These are phyloP conservation scores for Hydrozoanthus tunicans DNA, from an alignment of 64 coral and sea anemone species.

Conservation along the genomic window DNA sequence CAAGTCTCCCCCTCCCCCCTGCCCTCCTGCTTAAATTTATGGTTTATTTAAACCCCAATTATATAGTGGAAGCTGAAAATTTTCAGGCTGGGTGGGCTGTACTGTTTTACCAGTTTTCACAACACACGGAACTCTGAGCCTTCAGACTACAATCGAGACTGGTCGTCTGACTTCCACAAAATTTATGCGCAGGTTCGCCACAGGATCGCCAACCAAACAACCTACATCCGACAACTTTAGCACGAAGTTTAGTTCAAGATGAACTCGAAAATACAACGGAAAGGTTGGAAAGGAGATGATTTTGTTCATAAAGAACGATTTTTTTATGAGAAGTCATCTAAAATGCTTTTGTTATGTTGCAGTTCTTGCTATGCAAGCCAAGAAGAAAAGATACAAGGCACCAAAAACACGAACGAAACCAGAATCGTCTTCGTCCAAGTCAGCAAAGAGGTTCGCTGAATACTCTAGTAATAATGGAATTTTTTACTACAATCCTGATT, in stretches of 20 bases:
- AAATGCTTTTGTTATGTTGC: constrained; percentile 18
- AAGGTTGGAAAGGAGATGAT: constrained; percentile 8
- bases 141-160: not conserved
- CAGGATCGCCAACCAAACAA: constrained; percentile 47
- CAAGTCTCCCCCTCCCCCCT: no score
- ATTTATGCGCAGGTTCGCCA: constrained; percentile 40
- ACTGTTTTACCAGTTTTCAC: no score
- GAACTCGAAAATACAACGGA: constrained; percentile 63
- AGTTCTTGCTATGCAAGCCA: constrained; percentile 60
- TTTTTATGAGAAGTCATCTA: not conserved
- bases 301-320: not conserved
- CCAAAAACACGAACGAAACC: constrained; percentile 46
- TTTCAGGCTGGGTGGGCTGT: no score
- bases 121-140: constrained; percentile 1
- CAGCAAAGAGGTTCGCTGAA: constrained; percentile 35
- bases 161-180: constrained; percentile 42
- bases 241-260: constrained; percentile 30
- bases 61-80: no score
- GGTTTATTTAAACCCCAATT: no score
- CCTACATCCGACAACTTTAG: constrained; percentile 37
- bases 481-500: not conserved
- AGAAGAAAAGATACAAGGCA: constrained; percentile 58
- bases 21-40: no score
- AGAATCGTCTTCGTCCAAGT: constrained; percentile 40
- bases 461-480: constrained; percentile 12